phyloP scores from a whole-genome alignment of 2,888 invertebrate genomes.

The Leptura quadrifasciata region DNA sequence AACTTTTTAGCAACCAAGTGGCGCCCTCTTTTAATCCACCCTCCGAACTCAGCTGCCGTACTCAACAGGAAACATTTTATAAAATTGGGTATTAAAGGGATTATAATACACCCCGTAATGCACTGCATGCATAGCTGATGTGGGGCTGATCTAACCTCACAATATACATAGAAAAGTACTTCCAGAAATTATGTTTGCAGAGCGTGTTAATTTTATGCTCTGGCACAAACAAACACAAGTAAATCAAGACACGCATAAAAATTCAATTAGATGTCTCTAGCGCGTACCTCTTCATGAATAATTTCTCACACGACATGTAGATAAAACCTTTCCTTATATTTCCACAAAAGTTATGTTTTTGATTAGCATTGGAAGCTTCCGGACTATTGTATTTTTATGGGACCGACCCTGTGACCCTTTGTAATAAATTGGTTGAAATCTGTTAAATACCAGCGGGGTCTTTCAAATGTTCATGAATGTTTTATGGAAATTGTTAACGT shows the following conservation, averaged over 20 bases:
- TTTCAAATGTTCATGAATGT: constrained; percentile 18
- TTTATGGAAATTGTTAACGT: constrained; percentile 25
- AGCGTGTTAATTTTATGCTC: too few species aligned
- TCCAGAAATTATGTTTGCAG: too few species aligned
- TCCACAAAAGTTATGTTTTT: background rate
- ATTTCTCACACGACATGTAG: background rate
- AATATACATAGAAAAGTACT: too few species aligned
- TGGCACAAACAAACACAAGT: too few species aligned
- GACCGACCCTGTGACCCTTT: background rate
- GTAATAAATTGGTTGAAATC: constrained; percentile 4
- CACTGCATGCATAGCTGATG: too few species aligned
- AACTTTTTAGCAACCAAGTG: too few species aligned
- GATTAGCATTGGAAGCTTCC: background rate
- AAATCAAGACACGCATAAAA: background rate
- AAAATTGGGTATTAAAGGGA: too few species aligned
- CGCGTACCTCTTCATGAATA: background rate
- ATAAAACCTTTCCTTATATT: background rate
- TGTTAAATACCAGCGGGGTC: background rate
- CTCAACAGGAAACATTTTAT: too few species aligned
- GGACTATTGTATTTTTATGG: constrained; percentile 1
- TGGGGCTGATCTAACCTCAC: too few species aligned
- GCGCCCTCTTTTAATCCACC: too few species aligned
- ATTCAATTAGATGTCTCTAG: background rate
- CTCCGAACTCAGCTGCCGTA: too few species aligned
- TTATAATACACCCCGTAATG: too few species aligned